phyloP scores from a whole-genome alignment of 2,797 vertebrate genomes.

The Vultur gryphus region DNA sequence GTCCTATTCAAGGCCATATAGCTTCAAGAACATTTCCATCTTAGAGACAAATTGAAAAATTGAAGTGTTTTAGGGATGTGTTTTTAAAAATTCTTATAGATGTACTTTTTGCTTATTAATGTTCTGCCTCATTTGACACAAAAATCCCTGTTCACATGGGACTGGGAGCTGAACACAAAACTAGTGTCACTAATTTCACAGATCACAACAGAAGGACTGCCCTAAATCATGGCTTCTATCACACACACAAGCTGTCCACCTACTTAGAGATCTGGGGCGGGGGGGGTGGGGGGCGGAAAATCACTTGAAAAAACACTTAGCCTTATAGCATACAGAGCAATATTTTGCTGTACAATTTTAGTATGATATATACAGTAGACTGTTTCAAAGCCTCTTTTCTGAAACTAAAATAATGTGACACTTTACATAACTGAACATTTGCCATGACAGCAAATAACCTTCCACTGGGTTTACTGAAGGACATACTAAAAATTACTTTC shows the following conservation, averaged over 20 bases:
- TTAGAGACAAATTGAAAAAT: neutral
- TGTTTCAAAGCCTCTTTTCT: constrained; percentile 24
- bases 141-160: neutral
- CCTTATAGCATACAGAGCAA: neutral
- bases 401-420: constrained; percentile 62
- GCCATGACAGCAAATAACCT: constrained; percentile 50
- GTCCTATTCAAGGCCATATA: neutral
- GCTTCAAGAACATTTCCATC: neutral
- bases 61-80: rapidly evolving
- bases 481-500: neutral
- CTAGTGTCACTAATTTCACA: neutral
- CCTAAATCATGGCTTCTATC: neutral
- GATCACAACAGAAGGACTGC: neutral
- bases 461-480: constrained; percentile 25
- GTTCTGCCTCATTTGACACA: neutral
- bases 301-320: neutral
- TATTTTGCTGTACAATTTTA: constrained; percentile 20
- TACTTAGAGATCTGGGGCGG: neutral
- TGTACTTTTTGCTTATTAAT: neutral
- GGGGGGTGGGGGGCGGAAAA: neutral
- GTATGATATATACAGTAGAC: neutral
- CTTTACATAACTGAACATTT: constrained; percentile 61
- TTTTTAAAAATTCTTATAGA: neutral
- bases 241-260: neutral
- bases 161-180: neutral